These are phyloP conservation scores for Mesitornis unicolor DNA, from an alignment of 2,113 vertebrate genomes.

Conservation along the genomic window DNA sequence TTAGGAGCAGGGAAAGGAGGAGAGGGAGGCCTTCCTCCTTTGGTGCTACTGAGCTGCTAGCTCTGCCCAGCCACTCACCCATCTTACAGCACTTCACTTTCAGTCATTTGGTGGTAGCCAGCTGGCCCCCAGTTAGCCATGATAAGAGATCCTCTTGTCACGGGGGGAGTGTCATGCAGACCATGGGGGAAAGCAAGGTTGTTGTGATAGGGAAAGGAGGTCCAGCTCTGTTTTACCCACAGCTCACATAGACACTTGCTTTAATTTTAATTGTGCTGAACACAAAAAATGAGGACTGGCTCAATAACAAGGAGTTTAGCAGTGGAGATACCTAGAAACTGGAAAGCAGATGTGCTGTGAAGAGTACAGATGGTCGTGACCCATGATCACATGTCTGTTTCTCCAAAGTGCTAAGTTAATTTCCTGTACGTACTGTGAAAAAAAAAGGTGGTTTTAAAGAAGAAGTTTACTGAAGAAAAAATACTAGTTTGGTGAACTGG, in stretches of 20 bases:
- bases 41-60: neutral
- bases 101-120: neutral
- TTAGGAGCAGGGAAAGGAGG: fast-evolving
- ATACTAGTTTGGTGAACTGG: neutral
- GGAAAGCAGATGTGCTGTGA: neutral
- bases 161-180: fast-evolving
- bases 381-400: neutral
- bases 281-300: neutral
- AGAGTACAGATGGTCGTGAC: neutral
- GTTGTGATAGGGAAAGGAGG: neutral
- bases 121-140: neutral
- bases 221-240: neutral
- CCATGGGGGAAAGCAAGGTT: fast-evolving
- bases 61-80: neutral
- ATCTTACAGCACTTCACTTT: neutral
- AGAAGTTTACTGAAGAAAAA: neutral
- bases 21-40: neutral
- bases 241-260: neutral
- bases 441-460: neutral
- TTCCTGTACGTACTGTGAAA: neutral
- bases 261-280: neutral
- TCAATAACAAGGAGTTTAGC: neutral
- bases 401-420: neutral
- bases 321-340: neutral
- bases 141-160: fast-evolving